phyloP scores from a whole-genome alignment of 1,140 invertebrate species.

The Stegodyphus mimosarum region DNA sequence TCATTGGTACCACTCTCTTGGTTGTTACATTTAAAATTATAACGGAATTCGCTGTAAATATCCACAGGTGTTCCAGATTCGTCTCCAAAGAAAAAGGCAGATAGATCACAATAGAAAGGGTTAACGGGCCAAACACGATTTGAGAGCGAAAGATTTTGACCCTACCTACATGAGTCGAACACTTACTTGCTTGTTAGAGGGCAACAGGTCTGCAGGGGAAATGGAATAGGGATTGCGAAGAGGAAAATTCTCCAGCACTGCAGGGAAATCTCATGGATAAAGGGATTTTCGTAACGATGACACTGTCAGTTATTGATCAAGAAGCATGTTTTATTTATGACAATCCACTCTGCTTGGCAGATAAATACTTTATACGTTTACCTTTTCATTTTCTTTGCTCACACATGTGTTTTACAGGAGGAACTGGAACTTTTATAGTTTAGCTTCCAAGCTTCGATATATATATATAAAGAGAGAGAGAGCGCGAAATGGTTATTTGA shows the following conservation, averaged over 20 bases:
- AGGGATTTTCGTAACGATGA: neutral
- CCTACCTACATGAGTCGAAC: constrained; percentile 46
- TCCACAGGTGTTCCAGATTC: neutral
- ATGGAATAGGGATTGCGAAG: neutral
- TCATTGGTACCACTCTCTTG: too few relatives aligned
- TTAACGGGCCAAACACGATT: constrained; percentile 55
- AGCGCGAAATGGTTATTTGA: too few relatives aligned
- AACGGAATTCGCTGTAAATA: too few relatives aligned
- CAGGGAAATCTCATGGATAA: neutral
- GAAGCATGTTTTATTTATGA: neutral
- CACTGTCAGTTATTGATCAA: neutral
- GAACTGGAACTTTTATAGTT: too few relatives aligned
- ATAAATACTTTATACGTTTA: neutral
- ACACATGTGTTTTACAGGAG: too few relatives aligned
- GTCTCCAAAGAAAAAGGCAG: constrained; percentile 22
- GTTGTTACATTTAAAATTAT: too few relatives aligned
- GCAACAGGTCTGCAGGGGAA: constrained; percentile 34
- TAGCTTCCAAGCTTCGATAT: too few relatives aligned
- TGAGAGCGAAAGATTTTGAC: constrained; percentile 28
- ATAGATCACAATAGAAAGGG: constrained; percentile 38
- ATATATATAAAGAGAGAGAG: too few relatives aligned
- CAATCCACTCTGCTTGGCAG: neutral
- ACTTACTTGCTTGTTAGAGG: constrained; percentile 50
- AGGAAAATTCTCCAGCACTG: constrained; percentile 7
- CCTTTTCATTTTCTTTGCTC: too few relatives aligned